Base-by-base conservation (phyloP, 2,888 invertebrate species). In the Himalopsyche kuldschensis region DNA sequence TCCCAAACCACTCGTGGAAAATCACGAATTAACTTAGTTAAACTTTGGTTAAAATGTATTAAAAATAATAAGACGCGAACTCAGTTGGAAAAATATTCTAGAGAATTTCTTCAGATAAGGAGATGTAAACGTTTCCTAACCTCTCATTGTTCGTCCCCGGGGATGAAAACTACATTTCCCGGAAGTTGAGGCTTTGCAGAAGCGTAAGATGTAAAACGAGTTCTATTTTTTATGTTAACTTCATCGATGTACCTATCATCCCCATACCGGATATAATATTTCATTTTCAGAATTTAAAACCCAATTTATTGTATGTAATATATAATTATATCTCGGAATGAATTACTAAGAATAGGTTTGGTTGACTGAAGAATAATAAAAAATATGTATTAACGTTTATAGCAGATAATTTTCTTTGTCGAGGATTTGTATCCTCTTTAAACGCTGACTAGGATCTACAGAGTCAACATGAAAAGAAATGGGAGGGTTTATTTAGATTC, bases 1-100 rank as follows among this genome's bases (percentile, higher is more conserved):
- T 69, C 69, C 69, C 69, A 69, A 69, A 69, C 69, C 69, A 69
- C 69, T 69, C 69, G 69, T 69, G 69, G 69, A 69, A 69, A 69
- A 69, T 69, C 69, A 69, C 69, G 69, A 69, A 69, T 69, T 69
- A 69, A 69, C 69, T 69, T 27, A 69, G 69, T 69, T 30, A 69
- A 69, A 69, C 69, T 69, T 69, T 69, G 69, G 69, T 69, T 69
- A 27, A 69, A 69, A 69, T 69, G 27, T 69, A 69, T 69, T 69
- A 69, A 69, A 69, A 69, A 69, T 69, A 69, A 69, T 69, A 69
- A 69, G 69, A 69, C 69, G 69, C 8, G 69, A 69, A 69, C 69
- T 69, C 69, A 69, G 69, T 30, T 69, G 69, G 69, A 69, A 69
- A 69, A 69, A 69, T 69, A 69, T 69, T 69, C 69, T 27, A 27